Base-by-base conservation (phyloP, 2,888 invertebrate species). In the Chrysina gloriosa region DNA sequence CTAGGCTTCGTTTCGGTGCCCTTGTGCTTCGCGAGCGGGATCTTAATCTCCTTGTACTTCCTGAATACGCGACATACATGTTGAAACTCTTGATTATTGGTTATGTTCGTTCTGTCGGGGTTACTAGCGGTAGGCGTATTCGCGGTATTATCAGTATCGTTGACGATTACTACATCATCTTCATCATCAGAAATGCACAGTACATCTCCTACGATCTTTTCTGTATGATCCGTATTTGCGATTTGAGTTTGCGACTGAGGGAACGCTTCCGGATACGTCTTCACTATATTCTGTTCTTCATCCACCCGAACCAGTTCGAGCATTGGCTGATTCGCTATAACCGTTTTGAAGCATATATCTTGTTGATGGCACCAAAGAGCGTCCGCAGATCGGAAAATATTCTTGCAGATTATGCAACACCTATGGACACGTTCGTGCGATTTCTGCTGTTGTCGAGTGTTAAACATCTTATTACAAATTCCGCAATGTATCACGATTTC, bases 131-230 rank as follows among this genome's bases (percentile, higher is more conserved):
- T 9, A 0, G 16, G 16, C 23, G n/a, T 7, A 2, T 56, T 16
- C 16, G 45, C 16, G 1, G 5, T 7, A 2, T 39, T 6, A 39
- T n/a, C n/a, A 2, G 45, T 14, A 11, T 11, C 4, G 2, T 42
- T 45, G 9, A 61, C 25, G 11, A 61, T 1, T 29, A 61, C 27
- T 3, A 61, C 58, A 27, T 61, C 56, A 21, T 56, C 66, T 5
- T 58, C 66, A 27, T 67, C 58, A 11, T 67, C 66, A 9, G 66
- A 67, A 16, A 67, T 67, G 19, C 23, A 54, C 3, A 54, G 27
- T 5, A 52, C 25, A 1, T 65, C 65, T 52, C n/a, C 19, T 2
- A 5, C 50, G 11, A 23, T 14, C 16, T 31, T 11, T 6, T n/a
- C 16, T 7, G 27, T 14, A 3, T 9, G 3, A 47, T 19, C 31